Evolutionary conservation across 2,888 invertebrate species (phyloP).

Genomic region (Nesidiocoris tenuis): DNA sequence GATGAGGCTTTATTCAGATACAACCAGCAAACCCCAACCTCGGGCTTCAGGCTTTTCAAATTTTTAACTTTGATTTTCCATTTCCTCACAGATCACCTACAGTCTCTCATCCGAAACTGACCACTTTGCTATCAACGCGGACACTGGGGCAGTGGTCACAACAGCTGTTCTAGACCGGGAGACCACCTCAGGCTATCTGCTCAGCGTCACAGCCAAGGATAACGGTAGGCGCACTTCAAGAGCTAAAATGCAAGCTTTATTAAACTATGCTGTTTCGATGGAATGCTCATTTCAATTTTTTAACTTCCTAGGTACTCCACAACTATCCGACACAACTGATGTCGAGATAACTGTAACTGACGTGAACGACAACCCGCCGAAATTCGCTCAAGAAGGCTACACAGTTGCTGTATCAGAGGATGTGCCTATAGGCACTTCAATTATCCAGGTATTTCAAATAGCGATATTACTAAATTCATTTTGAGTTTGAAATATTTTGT

Average conservation of each 20-base stretch:
- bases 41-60: too few relatives aligned
- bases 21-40: too few relatives aligned
- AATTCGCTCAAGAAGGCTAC: constrained; percentile 79
- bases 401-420: constrained; percentile 83
- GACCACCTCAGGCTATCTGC: constrained; percentile 69
- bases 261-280: too few relatives aligned
- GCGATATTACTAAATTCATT: too few relatives aligned
- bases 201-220: constrained; percentile 90
- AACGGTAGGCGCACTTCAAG: constrained; percentile 65
- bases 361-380: constrained; percentile 92
- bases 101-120: constrained; percentile 63
- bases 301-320: constrained; percentile 58
- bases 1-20: too few relatives aligned
- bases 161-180: constrained; percentile 84
- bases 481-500: neutral
- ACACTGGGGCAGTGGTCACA: constrained; percentile 90
- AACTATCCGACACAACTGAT: constrained; percentile 89
- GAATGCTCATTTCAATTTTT: too few relatives aligned
- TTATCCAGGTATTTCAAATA: constrained; percentile 53
- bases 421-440: constrained; percentile 70
- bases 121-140: constrained; percentile 82
- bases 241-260: neutral
- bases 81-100: constrained; percentile 71
- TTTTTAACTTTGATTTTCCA: neutral
- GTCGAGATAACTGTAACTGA: constrained; percentile 93